Base-by-base conservation (phyloP, 1,140 invertebrate genomes). In the Rhynchophorus ferrugineus region DNA sequence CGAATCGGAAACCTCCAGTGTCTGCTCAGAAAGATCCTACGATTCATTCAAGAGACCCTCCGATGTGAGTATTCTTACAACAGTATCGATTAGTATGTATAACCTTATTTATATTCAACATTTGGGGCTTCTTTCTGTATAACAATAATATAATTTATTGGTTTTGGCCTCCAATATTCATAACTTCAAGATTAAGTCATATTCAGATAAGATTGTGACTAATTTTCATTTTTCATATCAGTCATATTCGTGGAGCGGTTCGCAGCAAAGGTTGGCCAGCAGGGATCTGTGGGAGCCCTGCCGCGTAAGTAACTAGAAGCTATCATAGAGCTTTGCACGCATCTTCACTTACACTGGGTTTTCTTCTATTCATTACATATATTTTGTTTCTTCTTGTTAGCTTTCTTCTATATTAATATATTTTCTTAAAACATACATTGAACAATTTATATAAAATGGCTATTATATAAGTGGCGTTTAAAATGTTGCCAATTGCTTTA, bases 1-100 rank as follows among this genome's bases (percentile, higher is more conserved):
- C 66, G 87, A 91, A 50, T 95, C 91, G 38, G 94, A 97, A 69
- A 93, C 91, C 2, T 96, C 92, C 24, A 95, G 91, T 67, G 83
- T 95, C 38, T 95, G 91, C 68, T 95, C 92, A 0, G 92, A 97
- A 63, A 73, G 89, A 3, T 59, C 58, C n/a, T 56, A 44, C 18
- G 89, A 91, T 64, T 91, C 88, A 7, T 88, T 82, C 54, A 78
- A 85, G 41, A 75, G 85, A 65, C 80, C 82, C 11, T 82, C 79
- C 52, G 89, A 94, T 76, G 88, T 91, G 73, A 84, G 87, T 82
- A 42, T 56, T 59, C 7, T 21, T n/a, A n/a, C n/a, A n/a, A n/a
- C n/a, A n/a, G n/a, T n/a, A n/a, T n/a, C n/a, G n/a, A n/a, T n/a
- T n/a, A n/a, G n/a, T n/a, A n/a, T n/a, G n/a, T n/a, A n/a, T n/a